Base-by-base conservation (phyloP, 1,140 invertebrate genomes). In the Musca domestica region DNA sequence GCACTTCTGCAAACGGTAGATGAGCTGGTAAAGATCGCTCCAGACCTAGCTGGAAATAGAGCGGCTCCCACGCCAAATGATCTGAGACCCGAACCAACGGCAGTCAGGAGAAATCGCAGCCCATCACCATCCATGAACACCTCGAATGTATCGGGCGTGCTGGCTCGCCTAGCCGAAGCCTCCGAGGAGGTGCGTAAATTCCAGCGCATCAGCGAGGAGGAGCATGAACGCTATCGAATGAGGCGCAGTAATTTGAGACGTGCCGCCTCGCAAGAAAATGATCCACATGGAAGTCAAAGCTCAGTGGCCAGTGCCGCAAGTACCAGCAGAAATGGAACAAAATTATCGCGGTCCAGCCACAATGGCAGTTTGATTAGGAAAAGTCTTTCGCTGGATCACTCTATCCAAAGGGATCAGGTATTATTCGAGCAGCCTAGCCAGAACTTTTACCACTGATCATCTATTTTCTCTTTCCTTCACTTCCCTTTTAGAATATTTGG, bases 311-410 rank as follows among this genome's bases (percentile, higher is more conserved):
- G 78, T 69, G 76, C 71, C 1, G 71, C 73, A 0, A 72, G 75
- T 22, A 75, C 76, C 0, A 80, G 82, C 30, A 82, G 82, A 47
- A 83, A 73, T 67, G 74, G 72, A 64, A 73, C 68, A 58, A 76
- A 81, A 0, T 63, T 84, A 25, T 83, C 81, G 25, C 75, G 84
- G 1, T 79, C 81, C 0, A 30, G 70, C 12, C 81, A 78, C 17
- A 87, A 86, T 74, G 86, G 87, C 67, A 86, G 85, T 74, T 79
- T 92, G 14, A 87, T 90, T 71, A 85, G 90, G 64, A 92, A 91
- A 74, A 90, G 89, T 81, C 78, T 92, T 19, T 92, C 91, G 17
- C 79, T 93, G 46, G 91, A 93, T 81, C 91, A 93, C 76, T 90
- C 88, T 15, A 83, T 85, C 63, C 83, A 83, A 71, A 71, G 73